phyloP scores from a whole-genome alignment of 2,888 invertebrate genomes.

The Lasioglossum lativentre region DNA sequence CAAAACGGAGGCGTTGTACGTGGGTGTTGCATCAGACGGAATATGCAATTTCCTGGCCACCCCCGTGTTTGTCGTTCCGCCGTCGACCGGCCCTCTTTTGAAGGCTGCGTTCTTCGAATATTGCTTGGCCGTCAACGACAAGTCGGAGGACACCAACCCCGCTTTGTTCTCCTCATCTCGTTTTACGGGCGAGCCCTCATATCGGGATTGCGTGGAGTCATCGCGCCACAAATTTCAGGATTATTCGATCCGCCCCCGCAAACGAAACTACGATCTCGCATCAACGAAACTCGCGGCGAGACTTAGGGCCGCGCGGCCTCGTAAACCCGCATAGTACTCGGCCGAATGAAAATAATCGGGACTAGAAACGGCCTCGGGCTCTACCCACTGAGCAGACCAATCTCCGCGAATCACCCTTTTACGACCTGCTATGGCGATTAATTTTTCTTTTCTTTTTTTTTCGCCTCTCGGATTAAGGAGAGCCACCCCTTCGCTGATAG shows the following conservation, averaged over 20 bases:
- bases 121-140: conserved; percentile 50
- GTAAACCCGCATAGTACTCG: conserved; percentile 32
- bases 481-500: background rate
- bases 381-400: conserved; percentile 5
- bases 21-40: conserved; percentile 55
- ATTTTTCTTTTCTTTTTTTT: conserved; percentile 27
- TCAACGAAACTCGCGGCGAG: conserved; percentile 43
- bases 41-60: conserved; percentile 64
- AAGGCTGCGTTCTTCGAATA: conserved; percentile 60
- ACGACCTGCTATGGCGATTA: conserved; percentile 30
- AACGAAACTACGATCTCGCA: background rate
- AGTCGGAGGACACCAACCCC: conserved; percentile 41
- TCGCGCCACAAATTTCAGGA: conserved; percentile 50
- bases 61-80: conserved; percentile 28
- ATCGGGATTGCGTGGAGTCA: conserved; percentile 53
- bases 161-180: conserved; percentile 55
- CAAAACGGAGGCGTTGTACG: conserved; percentile 43
- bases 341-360: conserved; percentile 45
- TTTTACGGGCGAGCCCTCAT: conserved; percentile 52
- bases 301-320: conserved; percentile 28
- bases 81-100: conserved; percentile 41
- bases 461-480: background rate
- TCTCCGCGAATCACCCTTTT: conserved; percentile 30
- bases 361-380: conserved; percentile 5
- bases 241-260: conserved; percentile 31